These are phyloP conservation scores for Onchidella celtica DNA, from an alignment of 2,888 invertebrate genomes.

Conservation along the genomic window DNA sequence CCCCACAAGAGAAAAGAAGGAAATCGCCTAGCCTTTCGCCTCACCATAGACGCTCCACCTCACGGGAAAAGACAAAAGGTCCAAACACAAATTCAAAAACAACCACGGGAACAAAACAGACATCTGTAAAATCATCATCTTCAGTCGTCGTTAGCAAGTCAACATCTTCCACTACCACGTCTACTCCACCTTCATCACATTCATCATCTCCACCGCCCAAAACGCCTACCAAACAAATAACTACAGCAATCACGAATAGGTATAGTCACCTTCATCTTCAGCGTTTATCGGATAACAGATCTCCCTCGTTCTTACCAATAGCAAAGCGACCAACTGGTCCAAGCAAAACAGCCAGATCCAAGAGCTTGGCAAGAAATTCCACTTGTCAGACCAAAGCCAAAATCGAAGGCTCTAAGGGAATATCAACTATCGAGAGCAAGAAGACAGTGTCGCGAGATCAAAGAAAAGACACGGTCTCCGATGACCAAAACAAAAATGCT, in stretches of 20 bases:
- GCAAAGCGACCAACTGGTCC: not conserved
- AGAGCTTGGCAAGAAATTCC: not conserved
- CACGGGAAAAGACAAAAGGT: not conserved
- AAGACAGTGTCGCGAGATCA: not conserved
- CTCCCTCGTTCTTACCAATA: slow-evolving; percentile 27
- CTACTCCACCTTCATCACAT: not conserved
- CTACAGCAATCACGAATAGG: not conserved
- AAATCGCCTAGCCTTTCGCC: not conserved
- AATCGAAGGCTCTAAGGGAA: not conserved
- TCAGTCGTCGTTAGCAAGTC: not conserved
- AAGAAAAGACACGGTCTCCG: not conserved
- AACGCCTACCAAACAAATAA: too few relatives aligned
- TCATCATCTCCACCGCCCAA: not conserved
- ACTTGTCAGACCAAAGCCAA: not conserved
- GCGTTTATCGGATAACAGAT: not conserved
- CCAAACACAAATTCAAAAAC: not conserved
- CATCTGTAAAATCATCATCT: not conserved
- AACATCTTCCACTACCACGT: not conserved
- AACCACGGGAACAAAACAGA: not conserved
- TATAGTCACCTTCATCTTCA: not conserved
- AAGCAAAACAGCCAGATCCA: not conserved
- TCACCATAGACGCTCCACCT: not conserved
- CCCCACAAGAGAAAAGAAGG: too few relatives aligned
- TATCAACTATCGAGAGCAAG: not conserved
- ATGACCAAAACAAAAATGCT: not conserved